Conservation (phyloP, 2,113 vertebrate species). For the Brachypodius melanocephalos region DNA sequence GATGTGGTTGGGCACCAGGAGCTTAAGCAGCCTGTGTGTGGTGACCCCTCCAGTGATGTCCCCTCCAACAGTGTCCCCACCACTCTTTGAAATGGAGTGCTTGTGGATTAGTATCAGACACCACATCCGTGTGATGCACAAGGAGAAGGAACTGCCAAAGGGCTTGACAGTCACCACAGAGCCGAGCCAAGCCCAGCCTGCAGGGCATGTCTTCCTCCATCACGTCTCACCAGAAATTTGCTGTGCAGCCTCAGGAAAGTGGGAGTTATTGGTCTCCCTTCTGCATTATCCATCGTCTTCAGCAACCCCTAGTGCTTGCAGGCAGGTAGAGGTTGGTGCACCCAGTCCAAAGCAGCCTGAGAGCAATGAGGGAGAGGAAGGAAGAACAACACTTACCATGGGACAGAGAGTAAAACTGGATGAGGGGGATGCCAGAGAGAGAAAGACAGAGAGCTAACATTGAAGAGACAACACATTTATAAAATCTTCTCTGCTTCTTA, state of each 20-base stretch:
- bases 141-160: background rate
- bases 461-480: background rate
- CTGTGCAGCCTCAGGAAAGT: background rate
- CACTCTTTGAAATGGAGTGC: rapidly evolving
- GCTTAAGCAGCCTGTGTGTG: rapidly evolving
- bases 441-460: background rate
- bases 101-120: background rate
- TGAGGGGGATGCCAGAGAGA: background rate
- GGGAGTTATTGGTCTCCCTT: background rate
- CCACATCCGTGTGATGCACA: background rate
- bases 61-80: background rate
- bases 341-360: background rate
- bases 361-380: background rate
- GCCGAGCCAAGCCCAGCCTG: background rate
- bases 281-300: rapidly evolving
- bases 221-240: background rate
- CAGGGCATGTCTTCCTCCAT: background rate
- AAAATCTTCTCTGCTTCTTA: background rate
- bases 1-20: background rate
- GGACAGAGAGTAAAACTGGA: background rate
- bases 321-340: background rate
- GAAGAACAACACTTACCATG: background rate
- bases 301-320: background rate
- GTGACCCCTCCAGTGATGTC: background rate
- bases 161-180: background rate